Evolutionary conservation across 2,888 invertebrate species (phyloP).

Genomic region (Heliconius ismenius): DNA sequence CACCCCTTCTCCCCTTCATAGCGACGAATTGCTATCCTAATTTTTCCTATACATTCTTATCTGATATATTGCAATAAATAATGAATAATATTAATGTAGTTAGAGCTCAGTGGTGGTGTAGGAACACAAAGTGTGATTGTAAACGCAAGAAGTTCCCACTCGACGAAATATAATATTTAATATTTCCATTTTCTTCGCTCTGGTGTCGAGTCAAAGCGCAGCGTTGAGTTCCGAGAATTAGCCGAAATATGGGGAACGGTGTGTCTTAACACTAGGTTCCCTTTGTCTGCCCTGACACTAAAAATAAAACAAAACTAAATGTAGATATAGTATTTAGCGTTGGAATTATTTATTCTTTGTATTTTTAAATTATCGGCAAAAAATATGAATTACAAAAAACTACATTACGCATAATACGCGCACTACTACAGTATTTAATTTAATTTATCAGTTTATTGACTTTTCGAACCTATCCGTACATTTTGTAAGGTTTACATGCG

Average conservation of each 20-base stretch:
- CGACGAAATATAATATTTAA: too few species aligned
- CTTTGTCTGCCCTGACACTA: too few species aligned
- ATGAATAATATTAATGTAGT: not conserved
- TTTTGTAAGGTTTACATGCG: not conserved
- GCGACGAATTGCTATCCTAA: conserved; percentile 1
- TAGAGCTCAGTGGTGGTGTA: too few species aligned
- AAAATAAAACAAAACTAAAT: not conserved
- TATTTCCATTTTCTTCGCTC: too few species aligned
- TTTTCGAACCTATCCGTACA: not conserved
- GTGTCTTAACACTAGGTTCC: too few species aligned
- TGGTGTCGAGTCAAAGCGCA: too few species aligned
- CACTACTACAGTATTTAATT: too few species aligned
- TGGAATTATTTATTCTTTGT: not conserved
- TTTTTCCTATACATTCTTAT: conserved; percentile 3
- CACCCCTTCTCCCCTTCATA: not conserved
- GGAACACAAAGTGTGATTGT: too few species aligned
- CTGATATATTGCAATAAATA: not conserved
- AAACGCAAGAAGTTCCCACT: too few species aligned
- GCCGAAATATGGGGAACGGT: too few species aligned
- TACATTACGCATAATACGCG: not conserved
- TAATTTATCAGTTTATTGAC: too few species aligned
- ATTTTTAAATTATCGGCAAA: not conserved
- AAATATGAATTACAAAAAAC: not conserved
- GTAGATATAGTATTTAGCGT: not conserved
- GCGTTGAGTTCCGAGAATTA: too few species aligned